Percentiles rank a stretch among this genome's conserved stretches.
Evolutionary conservation across 2,888 invertebrate species (phyloP).

Genomic region (Zele albiditarsus): DNA sequence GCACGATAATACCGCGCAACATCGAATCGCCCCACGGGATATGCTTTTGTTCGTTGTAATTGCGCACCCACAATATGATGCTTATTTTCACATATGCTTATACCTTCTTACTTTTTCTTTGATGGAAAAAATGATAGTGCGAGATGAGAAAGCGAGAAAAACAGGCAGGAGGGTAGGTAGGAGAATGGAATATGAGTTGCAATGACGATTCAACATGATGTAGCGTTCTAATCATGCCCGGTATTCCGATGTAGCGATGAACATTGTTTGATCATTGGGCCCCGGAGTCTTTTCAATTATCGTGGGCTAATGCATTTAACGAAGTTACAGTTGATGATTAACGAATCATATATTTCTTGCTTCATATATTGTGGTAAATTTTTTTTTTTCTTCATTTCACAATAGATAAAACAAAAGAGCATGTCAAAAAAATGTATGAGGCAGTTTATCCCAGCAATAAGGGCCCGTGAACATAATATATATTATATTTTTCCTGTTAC

Average conservation of each 20-base stretch:
- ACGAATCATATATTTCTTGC: too few species aligned
- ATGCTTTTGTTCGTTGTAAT: not conserved
- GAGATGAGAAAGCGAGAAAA: not conserved
- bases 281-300: constrained; percentile 49
- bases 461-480: not conserved
- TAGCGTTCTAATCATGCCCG: constrained; percentile 65
- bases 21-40: not conserved
- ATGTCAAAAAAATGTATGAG: too few species aligned
- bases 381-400: too few species aligned
- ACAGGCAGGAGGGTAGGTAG: too few species aligned
- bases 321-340: not conserved
- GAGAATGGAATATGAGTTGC: not conserved
- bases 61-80: not conserved
- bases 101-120: not conserved
- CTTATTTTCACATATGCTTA: not conserved
- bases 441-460: not conserved
- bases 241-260: constrained; percentile 63
- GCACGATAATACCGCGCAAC: constrained; percentile 22
- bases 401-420: too few species aligned
- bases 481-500: not conserved
- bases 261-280: constrained; percentile 43
- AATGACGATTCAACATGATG: constrained; percentile 54
- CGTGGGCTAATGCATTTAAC: constrained; percentile 10
- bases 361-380: too few species aligned
- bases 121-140: not conserved